Base-by-base conservation (phyloP, 2,113 vertebrate species). In the Corynorhinus townsendii region DNA sequence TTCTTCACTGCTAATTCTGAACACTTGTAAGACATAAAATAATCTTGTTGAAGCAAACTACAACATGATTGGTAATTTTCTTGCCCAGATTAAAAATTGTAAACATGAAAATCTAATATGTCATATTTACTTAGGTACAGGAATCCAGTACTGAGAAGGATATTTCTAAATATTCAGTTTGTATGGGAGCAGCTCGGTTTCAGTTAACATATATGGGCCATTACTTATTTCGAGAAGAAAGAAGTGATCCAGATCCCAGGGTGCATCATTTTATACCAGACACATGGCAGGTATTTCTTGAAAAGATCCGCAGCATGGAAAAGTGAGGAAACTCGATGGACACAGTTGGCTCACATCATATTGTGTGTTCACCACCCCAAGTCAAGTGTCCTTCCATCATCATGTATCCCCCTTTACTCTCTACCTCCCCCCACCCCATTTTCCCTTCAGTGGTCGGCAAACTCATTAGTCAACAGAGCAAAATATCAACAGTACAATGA, bases 211-310 rank as follows among this genome's bases (percentile, higher is more conserved):
- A 96, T 30, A 98, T 98, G 98, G 95, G 98, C 40, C 97, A 90
- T 86, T 98, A 97, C 75, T 97, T 98, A 93, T 79, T 97, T 77
- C 94, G 96, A 95, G 98, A 98, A 76, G 98, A 98, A 77, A 97
- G 98, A 52, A 95, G 87, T 69, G 98, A 98, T 95, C 97, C 97
- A 66, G 98, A 98, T 91, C 97, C 98, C 33, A 90, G 98, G 86
- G 97, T 98, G 52, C 89, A 96, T 17, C 96, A 97, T 89, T 98
- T 98, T 92, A 98, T 98, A 96, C 98, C 98, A 81, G 98, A 98
- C 68, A 97, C 97, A 1, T 98, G 98, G 98, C 98, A 98, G 97
- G 98, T 98, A 98, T 96, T 68, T 81, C 38, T 7, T 20, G 11
- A 66, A 52, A 73, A n/a, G 12, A 26, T 66, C 20, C 35, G 52